Base-by-base conservation (phyloP, 2,888 invertebrate species). In the Papilio elwesi region DNA sequence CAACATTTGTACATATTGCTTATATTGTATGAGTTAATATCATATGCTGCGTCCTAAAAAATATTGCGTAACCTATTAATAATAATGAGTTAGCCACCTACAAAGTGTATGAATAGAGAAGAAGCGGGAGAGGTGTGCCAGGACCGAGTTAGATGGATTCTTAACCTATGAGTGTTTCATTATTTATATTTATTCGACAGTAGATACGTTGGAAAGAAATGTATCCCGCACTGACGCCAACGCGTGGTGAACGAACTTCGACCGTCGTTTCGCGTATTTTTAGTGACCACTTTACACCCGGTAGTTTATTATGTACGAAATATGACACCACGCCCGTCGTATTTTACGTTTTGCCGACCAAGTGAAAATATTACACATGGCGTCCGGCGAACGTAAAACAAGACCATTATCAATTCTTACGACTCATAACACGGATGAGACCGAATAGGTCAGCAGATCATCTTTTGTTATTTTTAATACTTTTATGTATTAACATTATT, bases 201-300 rank as follows among this genome's bases (percentile, higher is more conserved):
- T 16, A 15, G 10, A 15, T 6, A 52, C 16, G 13, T 16, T 26
- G 53, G 5, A 11, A 48, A 55, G 16, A 63, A 26, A 13, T 36
- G 47, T 53, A 66, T 68, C 71, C 63, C 38, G 11, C 11, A 4
- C 10, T 26, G 53, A 48, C 52, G 26, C 9, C 6, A 67, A 38
- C 43, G 11, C 26, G 43, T 68, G 68, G 68, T n/a, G 26, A 47
- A 55, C 15, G 15, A 10, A 6, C 8, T 13, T 12, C 73, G 71
- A 74, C 75, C 73, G 75, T 74, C 78, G 74, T 78, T 80, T 77
- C 75, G 76, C 74, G 75, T 79, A 80, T 75, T 82, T 84, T 85
- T 82, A 81, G 77, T 78, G 77, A 75, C 75, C 77, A 81, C 79
- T 85, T 81, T 77, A 76, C 79, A 77, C 76, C 70, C 72, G 76